Evolutionary conservation across 2,888 invertebrate genomes (phyloP), one percentile per base, ranked within the genome.

Genomic region (Agrotis segetum): DNA sequence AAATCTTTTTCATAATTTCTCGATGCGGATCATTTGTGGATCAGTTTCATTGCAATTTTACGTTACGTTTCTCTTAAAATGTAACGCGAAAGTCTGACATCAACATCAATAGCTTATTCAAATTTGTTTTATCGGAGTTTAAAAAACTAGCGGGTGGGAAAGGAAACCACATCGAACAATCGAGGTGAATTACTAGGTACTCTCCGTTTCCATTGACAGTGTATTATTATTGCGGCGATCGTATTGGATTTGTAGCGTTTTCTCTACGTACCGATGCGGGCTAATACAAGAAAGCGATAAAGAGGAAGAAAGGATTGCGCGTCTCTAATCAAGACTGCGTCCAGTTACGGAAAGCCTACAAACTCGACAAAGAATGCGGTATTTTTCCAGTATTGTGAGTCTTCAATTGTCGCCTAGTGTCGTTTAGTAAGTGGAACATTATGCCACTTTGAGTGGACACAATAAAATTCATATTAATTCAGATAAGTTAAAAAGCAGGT

Each of bases 111-210:
- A 76, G 87, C 71, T 87, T 88, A 89, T 89, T 87, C 84, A 87
- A 90, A 88, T 87, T 85, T 79, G 82, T 86, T 86, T 85, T 87
- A 87, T 87, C 82, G 76, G 76, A 71, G 73, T 81, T 88, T 84
- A 84, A 87, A 89, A 85, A 85, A 83, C 71, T 80, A 85, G 72
- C 86, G 78, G 82, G 77, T 93, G 92, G 89, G 94, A 94, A 93
- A 89, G 87, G 88, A 91, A 92, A 91, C 88, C 83, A 83, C 78
- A 71, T 72, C 70, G 83, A 91, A 93, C 92, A 93, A 92, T 93
- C 84, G 88, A 74, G 67, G 82, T 84, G 85, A 88, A 88, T 88
- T 88, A 87, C 85, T 81, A 86, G 58, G 69, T 84, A 87, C 88
- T 92, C 89, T 90, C 88, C 83, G 85, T 90, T 91, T 89, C 85